Conservation (phyloP, 2,888 invertebrate genomes). For the Troglohyphantes excavatus region DNA sequence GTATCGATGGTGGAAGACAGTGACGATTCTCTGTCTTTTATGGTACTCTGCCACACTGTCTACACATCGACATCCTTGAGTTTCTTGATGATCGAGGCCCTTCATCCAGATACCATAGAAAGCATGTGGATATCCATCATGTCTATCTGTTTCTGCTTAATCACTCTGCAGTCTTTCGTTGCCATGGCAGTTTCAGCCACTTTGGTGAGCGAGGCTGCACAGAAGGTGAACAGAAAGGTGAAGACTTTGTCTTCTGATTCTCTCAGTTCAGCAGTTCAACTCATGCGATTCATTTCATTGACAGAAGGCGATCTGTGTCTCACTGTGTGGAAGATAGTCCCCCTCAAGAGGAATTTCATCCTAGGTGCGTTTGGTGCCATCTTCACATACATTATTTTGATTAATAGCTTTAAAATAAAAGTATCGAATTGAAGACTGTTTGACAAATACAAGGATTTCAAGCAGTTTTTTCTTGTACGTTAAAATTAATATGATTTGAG, state of each 20-base stretch:
- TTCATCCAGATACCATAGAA: neutral
- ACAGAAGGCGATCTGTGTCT: neutral
- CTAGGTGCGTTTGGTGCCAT: neutral
- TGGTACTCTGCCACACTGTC: neutral
- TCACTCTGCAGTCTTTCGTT: neutral
- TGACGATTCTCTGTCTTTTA: neutral
- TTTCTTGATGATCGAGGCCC: neutral
- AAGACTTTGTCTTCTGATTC: neutral
- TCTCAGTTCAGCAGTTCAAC: neutral
- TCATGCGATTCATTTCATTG: neutral
- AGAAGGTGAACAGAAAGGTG: neutral
- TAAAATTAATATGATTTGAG: no score
- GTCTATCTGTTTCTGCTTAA: neutral
- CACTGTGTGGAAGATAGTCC: constrained; percentile 14
- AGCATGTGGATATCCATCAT: no score
- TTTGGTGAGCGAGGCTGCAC: neutral
- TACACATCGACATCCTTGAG: neutral
- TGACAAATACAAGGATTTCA: no score
- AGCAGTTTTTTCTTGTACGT: no score
- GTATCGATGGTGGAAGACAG: neutral
- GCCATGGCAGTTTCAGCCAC: neutral
- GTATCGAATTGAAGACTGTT: no score
- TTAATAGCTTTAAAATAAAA: no score
- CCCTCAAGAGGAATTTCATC: constrained; percentile 7
- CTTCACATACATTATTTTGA: neutral